Evolutionary conservation across 1,140 invertebrate species (phyloP).

Genomic region (Rhopalosiphum maidis): DNA sequence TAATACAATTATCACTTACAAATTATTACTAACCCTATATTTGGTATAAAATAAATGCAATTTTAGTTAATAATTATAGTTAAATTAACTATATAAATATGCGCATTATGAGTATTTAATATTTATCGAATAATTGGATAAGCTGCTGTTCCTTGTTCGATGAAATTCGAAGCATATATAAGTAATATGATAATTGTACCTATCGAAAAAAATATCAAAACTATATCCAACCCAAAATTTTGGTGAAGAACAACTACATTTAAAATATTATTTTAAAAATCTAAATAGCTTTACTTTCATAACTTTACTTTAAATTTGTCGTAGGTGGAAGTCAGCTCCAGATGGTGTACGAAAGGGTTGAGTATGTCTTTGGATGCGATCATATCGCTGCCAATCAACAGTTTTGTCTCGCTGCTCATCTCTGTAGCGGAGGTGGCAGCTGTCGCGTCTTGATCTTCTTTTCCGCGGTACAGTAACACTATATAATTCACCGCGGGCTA

Average conservation of each 20-base stretch:
- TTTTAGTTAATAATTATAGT: not conserved
- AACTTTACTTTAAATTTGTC: constrained; percentile 81
- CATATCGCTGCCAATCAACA: constrained; percentile 57
- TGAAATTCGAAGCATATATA: not conserved
- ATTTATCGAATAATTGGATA: not conserved
- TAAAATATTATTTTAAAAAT: not conserved
- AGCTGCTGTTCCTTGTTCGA: not conserved
- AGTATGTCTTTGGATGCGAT: constrained; percentile 65
- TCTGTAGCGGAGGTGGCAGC: not conserved
- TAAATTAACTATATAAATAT: not conserved
- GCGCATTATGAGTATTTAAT: not conserved
- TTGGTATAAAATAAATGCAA: not conserved
- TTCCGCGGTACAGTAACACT: not conserved
- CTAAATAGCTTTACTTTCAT: constrained; percentile 62
- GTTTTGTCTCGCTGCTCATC: constrained; percentile 58
- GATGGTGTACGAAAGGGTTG: constrained; percentile 84
- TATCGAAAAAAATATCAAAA: too few relatives aligned
- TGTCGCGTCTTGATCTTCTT: not conserved
- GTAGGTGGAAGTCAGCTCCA: constrained; percentile 81
- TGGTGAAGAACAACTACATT: not conserved
- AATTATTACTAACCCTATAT: not conserved
- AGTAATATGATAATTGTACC: too few relatives aligned
- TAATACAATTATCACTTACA: not conserved
- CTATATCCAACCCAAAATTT: not conserved
- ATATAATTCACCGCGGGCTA: not conserved